A percentile compares a stretch with the other conserved stretches of the same genome.
Conservation (phyloP, 2,113 vertebrate genomes). For the Chaetops frenatus region DNA sequence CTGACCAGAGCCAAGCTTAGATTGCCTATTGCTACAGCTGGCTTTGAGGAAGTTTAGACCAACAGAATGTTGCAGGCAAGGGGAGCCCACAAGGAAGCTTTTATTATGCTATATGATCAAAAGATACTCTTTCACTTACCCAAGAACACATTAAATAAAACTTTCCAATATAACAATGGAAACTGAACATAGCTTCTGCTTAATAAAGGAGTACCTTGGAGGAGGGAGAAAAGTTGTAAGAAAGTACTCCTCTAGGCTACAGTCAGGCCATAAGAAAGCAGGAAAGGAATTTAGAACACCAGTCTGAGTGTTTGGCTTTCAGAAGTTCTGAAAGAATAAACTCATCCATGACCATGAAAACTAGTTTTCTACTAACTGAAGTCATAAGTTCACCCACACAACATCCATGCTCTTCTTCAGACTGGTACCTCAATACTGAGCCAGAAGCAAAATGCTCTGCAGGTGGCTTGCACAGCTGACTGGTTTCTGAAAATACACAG, state of each 20-base stretch:
- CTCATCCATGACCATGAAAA: background rate
- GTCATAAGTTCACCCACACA: background rate
- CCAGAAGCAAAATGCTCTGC: background rate
- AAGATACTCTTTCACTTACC: background rate
- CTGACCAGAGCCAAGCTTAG: background rate
- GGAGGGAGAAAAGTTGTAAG: background rate
- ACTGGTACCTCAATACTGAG: fast-evolving
- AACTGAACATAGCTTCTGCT: background rate
- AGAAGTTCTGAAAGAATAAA: background rate
- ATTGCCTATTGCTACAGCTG: background rate
- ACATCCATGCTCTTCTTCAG: background rate
- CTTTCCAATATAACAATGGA: background rate
- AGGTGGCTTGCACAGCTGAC: background rate
- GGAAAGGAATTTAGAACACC: background rate
- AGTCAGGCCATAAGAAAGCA: background rate
- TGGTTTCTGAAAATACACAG: background rate
- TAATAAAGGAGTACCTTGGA: background rate
- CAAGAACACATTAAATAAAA: background rate
- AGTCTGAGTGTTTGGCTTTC: background rate
- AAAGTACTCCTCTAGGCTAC: background rate
- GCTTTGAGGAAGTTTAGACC: background rate
- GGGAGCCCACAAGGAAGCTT: background rate
- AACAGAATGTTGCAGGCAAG: background rate
- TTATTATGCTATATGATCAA: background rate
- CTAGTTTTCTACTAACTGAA: background rate